Evolutionary conservation across 1,140 invertebrate genomes (phyloP).

Genomic region (Diorhabda carinulata): DNA sequence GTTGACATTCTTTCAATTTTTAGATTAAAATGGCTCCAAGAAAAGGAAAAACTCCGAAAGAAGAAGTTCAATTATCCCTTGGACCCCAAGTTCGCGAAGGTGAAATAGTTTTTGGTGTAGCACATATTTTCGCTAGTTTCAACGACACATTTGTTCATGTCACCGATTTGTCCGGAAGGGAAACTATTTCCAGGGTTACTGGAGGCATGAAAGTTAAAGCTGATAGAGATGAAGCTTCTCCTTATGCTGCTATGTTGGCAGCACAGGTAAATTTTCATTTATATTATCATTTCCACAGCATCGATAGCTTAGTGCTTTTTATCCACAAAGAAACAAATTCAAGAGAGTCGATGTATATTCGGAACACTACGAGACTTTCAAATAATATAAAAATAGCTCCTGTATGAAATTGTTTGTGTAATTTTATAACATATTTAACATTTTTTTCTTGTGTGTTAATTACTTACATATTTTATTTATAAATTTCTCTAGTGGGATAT

Average conservation of each 20-base stretch:
- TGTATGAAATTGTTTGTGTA: no score
- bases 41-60: conserved; percentile 94
- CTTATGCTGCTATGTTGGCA: conserved; percentile 99
- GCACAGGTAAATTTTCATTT: conserved; percentile 71
- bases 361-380: no score
- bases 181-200: conserved; percentile 97
- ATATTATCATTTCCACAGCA: background rate
- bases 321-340: no score
- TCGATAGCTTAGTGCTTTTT: no score
- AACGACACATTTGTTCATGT: conserved; percentile 99
- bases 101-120: conserved; percentile 97
- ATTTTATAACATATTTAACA: no score
- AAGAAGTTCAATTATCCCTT: conserved; percentile 93
- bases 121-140: conserved; percentile 99
- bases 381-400: no score
- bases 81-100: conserved; percentile 97
- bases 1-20: conserved; percentile 23
- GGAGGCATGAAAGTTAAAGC: conserved; percentile 99
- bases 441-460: no score
- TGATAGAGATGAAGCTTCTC: conserved; percentile 98
- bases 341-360: no score
- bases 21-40: conserved; percentile 82
- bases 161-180: conserved; percentile 96
- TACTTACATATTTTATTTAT: no score
- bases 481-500: no score